Conservation (phyloP, 2,797 vertebrate genomes). For the Galago senegalensis region DNA sequence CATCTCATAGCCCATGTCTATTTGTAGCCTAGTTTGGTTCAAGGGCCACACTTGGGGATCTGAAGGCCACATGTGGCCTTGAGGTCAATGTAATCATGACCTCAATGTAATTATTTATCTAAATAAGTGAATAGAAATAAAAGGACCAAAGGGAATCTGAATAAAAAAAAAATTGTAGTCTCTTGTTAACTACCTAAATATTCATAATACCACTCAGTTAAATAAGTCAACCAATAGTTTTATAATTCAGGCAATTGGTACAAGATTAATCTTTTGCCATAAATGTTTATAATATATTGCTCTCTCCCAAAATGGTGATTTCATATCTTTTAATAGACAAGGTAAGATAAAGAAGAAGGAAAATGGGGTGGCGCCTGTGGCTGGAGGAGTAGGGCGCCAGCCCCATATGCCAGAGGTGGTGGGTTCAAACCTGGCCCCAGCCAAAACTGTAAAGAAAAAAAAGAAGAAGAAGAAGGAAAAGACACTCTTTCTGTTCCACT, state of each 20-base stretch:
- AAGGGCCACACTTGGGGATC: too few species aligned
- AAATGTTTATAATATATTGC: neutral
- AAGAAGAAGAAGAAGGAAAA: constrained; percentile 58
- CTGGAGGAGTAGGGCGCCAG: too few species aligned
- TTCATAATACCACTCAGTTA: neutral
- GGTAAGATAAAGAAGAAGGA: neutral
- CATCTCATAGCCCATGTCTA: neutral
- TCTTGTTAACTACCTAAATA: neutral
- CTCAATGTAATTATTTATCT: neutral
- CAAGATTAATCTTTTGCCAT: neutral
- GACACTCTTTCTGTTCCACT: neutral
- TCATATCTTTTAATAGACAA: constrained; percentile 20
- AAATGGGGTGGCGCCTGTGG: neutral
- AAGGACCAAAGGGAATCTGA: constrained; percentile 31
- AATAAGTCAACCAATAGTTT: neutral
- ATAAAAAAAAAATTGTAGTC: neutral
- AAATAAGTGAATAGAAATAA: neutral
- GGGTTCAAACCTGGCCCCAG: too few species aligned
- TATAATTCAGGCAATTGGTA: neutral
- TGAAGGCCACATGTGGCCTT: too few species aligned
- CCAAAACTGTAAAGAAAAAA: neutral
- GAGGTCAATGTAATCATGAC: neutral
- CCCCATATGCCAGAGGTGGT: too few species aligned
- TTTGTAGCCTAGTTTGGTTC: neutral
- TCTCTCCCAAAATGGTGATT: neutral